Conservation (phyloP, 2,888 invertebrate genomes). For the Dryocosmus kuriphilus region DNA sequence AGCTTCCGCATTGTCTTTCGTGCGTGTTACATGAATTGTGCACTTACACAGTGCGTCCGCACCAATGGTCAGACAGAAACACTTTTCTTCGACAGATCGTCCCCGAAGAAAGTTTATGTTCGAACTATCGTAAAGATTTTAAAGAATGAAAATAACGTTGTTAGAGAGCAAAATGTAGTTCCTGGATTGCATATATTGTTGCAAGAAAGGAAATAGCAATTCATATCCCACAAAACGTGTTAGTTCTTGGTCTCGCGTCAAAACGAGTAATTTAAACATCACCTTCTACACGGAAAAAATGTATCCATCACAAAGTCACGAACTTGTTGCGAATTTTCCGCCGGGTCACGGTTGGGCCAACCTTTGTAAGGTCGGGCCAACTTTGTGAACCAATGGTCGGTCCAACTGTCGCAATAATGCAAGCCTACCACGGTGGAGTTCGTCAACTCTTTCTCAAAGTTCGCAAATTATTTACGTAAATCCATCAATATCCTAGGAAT, state of each 20-base stretch:
- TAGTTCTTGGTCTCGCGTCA: not conserved
- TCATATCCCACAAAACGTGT: not conserved
- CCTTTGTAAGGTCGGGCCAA: too few species aligned
- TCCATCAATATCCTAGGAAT: too few species aligned
- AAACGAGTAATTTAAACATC: not conserved
- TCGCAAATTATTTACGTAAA: too few species aligned
- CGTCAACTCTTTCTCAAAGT: too few species aligned
- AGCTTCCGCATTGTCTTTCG: constrained; percentile 62
- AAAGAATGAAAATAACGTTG: constrained; percentile 45
- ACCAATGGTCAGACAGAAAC: constrained; percentile 45
- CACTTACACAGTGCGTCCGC: constrained; percentile 49
- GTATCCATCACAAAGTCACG: too few species aligned
- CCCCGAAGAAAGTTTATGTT: constrained; percentile 50
- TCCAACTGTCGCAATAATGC: too few species aligned
- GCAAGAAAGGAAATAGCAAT: not conserved
- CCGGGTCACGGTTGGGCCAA: too few species aligned
- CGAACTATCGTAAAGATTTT: constrained; percentile 47
- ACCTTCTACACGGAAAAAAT: too few species aligned
- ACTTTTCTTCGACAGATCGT: constrained; percentile 47
- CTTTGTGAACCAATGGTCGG: too few species aligned
- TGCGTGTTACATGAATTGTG: constrained; percentile 58
- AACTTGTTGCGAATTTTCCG: too few species aligned
- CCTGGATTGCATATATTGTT: too few species aligned
- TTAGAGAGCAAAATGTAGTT: constrained; percentile 14
- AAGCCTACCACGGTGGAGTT: too few species aligned